Percentiles rank a stretch among this genome's conserved stretches.
Conservation (phyloP, 2,888 invertebrate genomes). For the Germaria angustata region DNA sequence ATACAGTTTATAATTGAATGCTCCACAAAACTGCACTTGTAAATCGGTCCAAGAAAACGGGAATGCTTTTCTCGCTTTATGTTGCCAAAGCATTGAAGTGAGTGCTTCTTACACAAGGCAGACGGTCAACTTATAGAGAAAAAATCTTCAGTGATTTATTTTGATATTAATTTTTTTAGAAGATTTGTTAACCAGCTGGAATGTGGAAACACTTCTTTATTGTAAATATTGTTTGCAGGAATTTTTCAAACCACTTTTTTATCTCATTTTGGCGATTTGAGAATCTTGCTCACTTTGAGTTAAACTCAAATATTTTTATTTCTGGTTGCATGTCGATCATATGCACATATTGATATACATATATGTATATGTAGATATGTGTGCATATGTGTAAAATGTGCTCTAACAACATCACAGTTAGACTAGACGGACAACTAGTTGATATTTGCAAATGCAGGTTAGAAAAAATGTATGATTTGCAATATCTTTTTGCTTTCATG, state of each 20-base stretch:
- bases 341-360: neutral
- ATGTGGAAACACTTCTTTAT: neutral
- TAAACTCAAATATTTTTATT: neutral
- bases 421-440: slow-evolving; percentile 38
- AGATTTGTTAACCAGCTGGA: neutral
- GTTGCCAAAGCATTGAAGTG: neutral
- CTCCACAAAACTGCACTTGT: slow-evolving; percentile 55
- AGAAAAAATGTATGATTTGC: slow-evolving; percentile 14
- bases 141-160: neutral
- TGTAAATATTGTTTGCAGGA: slow-evolving; percentile 51
- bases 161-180: neutral
- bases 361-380: neutral
- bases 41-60: slow-evolving; percentile 34
- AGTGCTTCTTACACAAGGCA: neutral
- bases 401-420: slow-evolving; percentile 41
- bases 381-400: slow-evolving; percentile 13
- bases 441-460: slow-evolving; percentile 23
- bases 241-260: slow-evolving; percentile 28
- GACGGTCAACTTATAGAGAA: neutral
- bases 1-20: slow-evolving; percentile 61
- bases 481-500: slow-evolving; percentile 19
- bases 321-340: neutral
- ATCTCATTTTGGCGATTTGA: neutral
- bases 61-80: slow-evolving; percentile 15
- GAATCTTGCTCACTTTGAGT: slow-evolving; percentile 30